A percentile compares a stretch with the other conserved stretches of the same genome.
phyloP scores from a whole-genome alignment of 2,797 vertebrate genomes.

The Thaleichthys pacificus region DNA sequence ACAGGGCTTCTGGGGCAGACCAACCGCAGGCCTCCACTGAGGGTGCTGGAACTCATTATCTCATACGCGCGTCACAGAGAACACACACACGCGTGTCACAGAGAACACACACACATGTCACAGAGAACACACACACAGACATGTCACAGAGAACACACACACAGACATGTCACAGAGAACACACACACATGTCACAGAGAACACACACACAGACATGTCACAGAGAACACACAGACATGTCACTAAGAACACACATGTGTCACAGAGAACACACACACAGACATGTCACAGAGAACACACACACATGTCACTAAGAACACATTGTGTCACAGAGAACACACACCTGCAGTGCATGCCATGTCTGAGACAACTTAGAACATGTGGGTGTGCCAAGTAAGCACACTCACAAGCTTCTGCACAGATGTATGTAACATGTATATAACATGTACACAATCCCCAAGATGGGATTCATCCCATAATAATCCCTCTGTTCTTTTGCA shows the following conservation, averaged over 20 bases:
- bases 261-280: conserved; percentile 29
- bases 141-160: conserved; percentile 21
- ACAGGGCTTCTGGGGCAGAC: conserved; percentile 74
- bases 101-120: conserved; percentile 48
- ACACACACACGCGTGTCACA: conserved; percentile 23
- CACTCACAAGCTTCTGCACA: neutral
- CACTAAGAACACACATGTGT: conserved; percentile 42
- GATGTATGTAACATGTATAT: too few relatives aligned
- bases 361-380: too few relatives aligned
- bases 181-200: conserved; percentile 46
- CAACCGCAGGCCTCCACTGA: conserved; percentile 70
- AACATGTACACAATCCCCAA: too few relatives aligned
- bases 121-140: conserved; percentile 20
- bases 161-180: conserved; percentile 24
- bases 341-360: neutral
- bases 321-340: conserved; percentile 18
- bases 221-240: neutral
- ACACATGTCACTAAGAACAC: too few relatives aligned
- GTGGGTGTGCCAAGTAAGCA: neutral
- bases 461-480: neutral
- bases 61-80: conserved; percentile 32
- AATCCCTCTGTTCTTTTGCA: neutral
- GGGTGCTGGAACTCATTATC: conserved; percentile 66
- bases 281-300: neutral
- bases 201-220: neutral